Conservation (phyloP, 2,113 vertebrate species). For the Epinephelus moara region DNA sequence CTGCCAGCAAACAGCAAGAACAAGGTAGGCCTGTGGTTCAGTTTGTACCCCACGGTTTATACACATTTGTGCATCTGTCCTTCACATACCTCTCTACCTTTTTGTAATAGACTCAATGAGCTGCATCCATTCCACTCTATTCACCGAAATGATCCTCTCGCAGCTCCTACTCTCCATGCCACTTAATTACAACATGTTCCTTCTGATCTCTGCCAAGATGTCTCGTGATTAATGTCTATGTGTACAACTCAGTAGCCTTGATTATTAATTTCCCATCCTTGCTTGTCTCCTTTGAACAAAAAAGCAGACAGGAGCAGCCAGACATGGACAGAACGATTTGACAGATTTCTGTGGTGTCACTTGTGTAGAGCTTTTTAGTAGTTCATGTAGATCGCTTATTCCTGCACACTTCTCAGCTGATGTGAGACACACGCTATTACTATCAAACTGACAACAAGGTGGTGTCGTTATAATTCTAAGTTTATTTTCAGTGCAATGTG, state of each 20-base stretch:
- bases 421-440: constrained; percentile 9
- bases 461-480: constrained; percentile 16
- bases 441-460: constrained; percentile 29
- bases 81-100: not conserved
- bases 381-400: not conserved
- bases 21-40: constrained; percentile 79
- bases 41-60: constrained; percentile 1
- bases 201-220: constrained; percentile 14
- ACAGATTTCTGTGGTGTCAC: constrained; percentile 25
- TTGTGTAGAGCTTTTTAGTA: not conserved
- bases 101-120: constrained; percentile 4
- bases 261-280: not conserved
- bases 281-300: constrained; percentile 1
- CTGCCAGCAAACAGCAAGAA: constrained; percentile 83
- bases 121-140: constrained; percentile 5
- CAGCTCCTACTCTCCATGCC: constrained; percentile 1
- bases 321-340: constrained; percentile 7
- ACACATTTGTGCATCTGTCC: constrained; percentile 8
- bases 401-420: not conserved
- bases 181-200: constrained; percentile 32
- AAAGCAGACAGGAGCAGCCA: constrained; percentile 15
- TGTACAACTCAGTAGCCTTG: constrained; percentile 11
- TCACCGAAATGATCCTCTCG: constrained; percentile 15
- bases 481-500: constrained; percentile 30
- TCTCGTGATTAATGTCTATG: constrained; percentile 20